Base-by-base conservation (phyloP, 2,888 invertebrate species). In the Psylliodes chrysocephalus region DNA sequence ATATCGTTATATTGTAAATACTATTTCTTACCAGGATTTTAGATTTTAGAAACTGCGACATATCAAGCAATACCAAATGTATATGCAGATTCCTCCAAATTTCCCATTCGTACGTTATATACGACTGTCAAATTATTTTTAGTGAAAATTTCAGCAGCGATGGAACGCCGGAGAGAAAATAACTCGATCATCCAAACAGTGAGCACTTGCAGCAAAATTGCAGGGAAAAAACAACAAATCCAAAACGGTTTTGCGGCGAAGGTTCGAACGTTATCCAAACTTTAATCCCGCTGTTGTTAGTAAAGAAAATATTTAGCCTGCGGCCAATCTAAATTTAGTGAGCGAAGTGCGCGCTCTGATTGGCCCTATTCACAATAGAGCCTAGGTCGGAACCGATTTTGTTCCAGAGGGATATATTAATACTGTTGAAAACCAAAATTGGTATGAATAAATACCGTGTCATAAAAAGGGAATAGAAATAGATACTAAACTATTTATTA, bases 221-320 rank as follows among this genome's bases (percentile, higher is more conserved):
- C 60, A 42, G 52, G 42, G 63, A 40, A 73, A 69, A 70, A 75
- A 75, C 70, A 77, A 77, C 75, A 78, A 78, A 78, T 78, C 78
- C 68, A 75, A 70, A 70, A 59, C 64, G 53, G 69, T 33, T 44
- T 15, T 30, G 40, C 30, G 54, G 69, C 71, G 67, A 69, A 65
- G 70, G 70, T 73, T 70, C 70, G 73, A 77, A 72, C 77, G 77
- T 73, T 80, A 70, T 76, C 75, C 78, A 81, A 82, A 82, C 82
- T 81, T 81, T 81, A 81, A 82, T 82, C 82, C 80, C 80, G 77
- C 73, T 75, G 77, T 79, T 80, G 82, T 82, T 82, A 81, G 80
- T 75, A 82, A 83, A 81, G 82, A 84, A 82, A 84, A 85, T 84
- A 85, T 84, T 84, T 83, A 81, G 82, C 82, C 82, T 76, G 76